Evolutionary conservation across 2,888 invertebrate species (phyloP), one percentile per base, ranked within the genome.

Genomic region (Gastracanthus pulcherrimus): DNA sequence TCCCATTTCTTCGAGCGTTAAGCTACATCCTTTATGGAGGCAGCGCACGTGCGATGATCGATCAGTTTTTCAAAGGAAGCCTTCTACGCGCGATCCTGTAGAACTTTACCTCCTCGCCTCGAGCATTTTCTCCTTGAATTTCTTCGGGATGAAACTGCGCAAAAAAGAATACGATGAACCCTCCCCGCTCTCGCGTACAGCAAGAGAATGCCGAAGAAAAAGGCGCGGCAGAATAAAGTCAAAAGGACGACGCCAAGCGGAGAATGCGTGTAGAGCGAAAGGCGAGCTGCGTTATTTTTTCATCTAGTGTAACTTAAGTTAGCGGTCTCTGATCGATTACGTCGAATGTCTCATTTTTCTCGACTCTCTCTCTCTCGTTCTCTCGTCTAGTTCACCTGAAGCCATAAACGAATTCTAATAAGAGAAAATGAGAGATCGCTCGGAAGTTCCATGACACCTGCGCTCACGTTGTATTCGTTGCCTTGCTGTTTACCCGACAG

Each of bases 401-500:
- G 66, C 76, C 55, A 76, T 55, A 67, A 76, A 38, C 66, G 66
- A 75, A 75, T 66, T 55, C 75, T 70, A 51, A 51, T 62, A 48
- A 62, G 38, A 31, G 36, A 34, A 36, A 45, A 29, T 31, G 48
- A 62, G 9, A 67, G 23, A 9, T 19, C 23, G 55, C 34, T 64
- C 19, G 31, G 31, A n/a, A 34, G 45, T 5, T 26, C 4, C 34
- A 3, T 31, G 19, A 0, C 55, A 55, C 51, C 71, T 55, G 23
- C n/a, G 36, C 36, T 9, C 23, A n/a, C 26, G 19, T 13, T 34
- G 11, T 62, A 60, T n/a, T n/a, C 58, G 13, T 3, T 31, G 19
- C 31, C 62, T 62, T n/a, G 60, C 7, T 62, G 62, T 38, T 71
- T 71, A 58, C n/a, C 38, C 58, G 36, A 62, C 34, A 19, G 38